A percentile compares a stretch with the other conserved stretches of the same genome.
Conservation (phyloP, 1,140 invertebrate genomes). For the Pseudoatta argentina region DNA sequence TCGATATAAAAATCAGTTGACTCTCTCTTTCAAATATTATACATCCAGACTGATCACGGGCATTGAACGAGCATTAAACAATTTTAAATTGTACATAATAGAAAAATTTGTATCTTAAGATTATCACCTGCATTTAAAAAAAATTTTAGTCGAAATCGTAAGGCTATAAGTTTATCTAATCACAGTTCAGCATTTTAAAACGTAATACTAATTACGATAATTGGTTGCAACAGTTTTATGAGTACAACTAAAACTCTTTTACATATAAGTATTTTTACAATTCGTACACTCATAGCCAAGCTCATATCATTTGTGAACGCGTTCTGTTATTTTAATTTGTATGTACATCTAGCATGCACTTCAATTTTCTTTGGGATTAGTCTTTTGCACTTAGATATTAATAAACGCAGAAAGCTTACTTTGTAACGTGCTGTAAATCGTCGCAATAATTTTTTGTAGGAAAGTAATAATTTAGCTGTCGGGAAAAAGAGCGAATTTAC, state of each 20-base stretch:
- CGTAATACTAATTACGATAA: too few relatives aligned
- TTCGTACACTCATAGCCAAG: background rate
- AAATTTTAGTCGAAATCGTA: too few relatives aligned
- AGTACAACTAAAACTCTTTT: too few relatives aligned
- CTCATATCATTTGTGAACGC: background rate
- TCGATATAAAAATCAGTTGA: background rate
- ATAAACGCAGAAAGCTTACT: background rate
- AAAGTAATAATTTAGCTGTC: conserved; percentile 8
- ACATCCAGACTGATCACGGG: background rate
- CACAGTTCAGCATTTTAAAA: too few relatives aligned
- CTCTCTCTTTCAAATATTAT: background rate
- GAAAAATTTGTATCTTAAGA: background rate
- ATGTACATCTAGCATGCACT: background rate
- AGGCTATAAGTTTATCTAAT: too few relatives aligned
- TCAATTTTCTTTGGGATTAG: background rate
- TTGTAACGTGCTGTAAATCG: background rate
- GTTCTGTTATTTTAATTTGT: background rate
- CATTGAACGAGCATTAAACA: background rate
- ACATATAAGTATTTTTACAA: background rate
- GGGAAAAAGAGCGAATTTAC: conserved; percentile 18
- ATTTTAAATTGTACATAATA: background rate
- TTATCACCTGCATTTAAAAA: too few relatives aligned
- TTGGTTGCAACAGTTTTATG: too few relatives aligned
- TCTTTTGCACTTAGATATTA: background rate
- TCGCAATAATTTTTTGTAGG: background rate